Evolutionary conservation across 2,888 invertebrate species (phyloP).

Genomic region (Chrysolina oricalcia): DNA sequence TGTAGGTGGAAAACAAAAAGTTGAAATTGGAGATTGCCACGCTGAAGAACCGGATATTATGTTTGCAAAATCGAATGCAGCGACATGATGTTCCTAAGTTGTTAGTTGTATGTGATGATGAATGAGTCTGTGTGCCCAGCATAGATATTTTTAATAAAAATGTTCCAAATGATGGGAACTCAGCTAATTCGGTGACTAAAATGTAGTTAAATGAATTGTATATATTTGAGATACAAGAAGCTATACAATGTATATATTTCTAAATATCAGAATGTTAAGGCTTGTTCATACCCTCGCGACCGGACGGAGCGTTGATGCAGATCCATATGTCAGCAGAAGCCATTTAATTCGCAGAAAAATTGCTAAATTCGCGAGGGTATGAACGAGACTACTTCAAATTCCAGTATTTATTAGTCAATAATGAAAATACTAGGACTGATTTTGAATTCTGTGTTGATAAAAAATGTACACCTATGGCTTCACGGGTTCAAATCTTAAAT

Average conservation of each 20-base stretch:
- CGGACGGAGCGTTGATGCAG: no score
- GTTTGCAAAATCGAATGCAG: neutral
- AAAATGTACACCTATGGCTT: neutral
- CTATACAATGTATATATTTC: neutral
- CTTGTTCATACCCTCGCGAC: no score
- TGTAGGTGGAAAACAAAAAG: slow-evolving; percentile 8
- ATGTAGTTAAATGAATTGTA: neutral
- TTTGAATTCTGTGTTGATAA: neutral
- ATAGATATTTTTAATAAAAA: neutral
- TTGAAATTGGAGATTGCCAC: slow-evolving; percentile 6
- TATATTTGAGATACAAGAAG: neutral
- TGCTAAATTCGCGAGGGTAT: no score
- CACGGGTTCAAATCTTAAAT: neutral
- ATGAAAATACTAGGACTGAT: neutral
- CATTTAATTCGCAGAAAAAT: no score
- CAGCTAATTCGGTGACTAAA: no score
- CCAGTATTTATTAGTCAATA: neutral
- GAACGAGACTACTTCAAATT: no score
- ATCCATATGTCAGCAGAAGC: no score
- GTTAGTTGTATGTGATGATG: slow-evolving; percentile 2
- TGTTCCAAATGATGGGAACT: neutral
- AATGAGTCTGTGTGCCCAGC: neutral
- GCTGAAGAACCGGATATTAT: neutral
- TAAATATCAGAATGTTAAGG: no score
- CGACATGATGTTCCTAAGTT: neutral